These are phyloP conservation scores for Sisor rabdophorus DNA, from an alignment of 2,113 vertebrate genomes.

Conservation along the genomic window DNA sequence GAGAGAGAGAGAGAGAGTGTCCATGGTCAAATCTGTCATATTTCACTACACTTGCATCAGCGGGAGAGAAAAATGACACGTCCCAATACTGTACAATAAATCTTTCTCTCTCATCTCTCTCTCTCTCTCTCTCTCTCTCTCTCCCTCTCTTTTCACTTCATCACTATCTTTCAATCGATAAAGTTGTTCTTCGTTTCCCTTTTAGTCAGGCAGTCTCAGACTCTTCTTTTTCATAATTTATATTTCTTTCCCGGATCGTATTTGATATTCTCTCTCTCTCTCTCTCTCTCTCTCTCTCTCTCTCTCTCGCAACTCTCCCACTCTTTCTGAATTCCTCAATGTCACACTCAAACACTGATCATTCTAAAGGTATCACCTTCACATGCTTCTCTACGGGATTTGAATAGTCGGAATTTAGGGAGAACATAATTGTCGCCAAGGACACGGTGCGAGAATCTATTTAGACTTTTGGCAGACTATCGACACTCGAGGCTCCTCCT, in stretches of 20 bases:
- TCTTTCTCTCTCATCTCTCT: not conserved
- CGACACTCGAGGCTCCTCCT: too few species aligned
- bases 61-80: not conserved
- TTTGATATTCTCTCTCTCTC: not conserved
- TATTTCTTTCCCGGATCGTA: not conserved
- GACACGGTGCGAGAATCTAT: not conserved
- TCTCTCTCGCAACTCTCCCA: not conserved
- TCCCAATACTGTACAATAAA: slow-evolving; percentile 2
- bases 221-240: not conserved
- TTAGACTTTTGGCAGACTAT: too few species aligned
- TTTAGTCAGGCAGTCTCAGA: not conserved
- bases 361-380: not conserved
- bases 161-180: not conserved
- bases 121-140: slow-evolving; percentile 3
- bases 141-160: not conserved
- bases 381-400: not conserved
- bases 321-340: not conserved
- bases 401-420: too few species aligned
- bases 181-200: not conserved
- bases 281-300: not conserved
- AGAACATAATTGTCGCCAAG: not conserved
- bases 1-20: too few species aligned
- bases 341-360: slow-evolving; percentile 1
- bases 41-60: slow-evolving; percentile 32
- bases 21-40: too few species aligned